Percentiles rank a stretch among this genome's conserved stretches.
Conservation (phyloP, 2,888 invertebrate genomes). For the Cryptus viduatorius region DNA sequence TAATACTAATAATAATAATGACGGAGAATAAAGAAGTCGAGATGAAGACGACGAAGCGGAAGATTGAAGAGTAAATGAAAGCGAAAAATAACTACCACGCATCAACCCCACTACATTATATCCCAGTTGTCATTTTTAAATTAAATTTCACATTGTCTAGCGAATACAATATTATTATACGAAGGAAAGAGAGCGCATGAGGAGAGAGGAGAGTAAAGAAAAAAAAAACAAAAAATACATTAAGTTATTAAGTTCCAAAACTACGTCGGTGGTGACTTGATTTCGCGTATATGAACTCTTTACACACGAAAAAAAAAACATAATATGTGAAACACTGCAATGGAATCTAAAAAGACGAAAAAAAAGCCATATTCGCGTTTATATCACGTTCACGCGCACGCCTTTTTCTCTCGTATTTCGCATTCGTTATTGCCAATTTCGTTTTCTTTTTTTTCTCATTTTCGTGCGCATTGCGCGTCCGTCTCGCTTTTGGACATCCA, state of each 20-base stretch:
- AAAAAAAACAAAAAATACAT: slow-evolving; percentile 72
- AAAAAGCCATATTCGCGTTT: slow-evolving; percentile 64
- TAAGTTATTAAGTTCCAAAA: slow-evolving; percentile 82
- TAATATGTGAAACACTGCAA: slow-evolving; percentile 51
- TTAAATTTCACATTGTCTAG: slow-evolving; percentile 83
- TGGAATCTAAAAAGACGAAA: slow-evolving; percentile 48
- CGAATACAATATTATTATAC: slow-evolving; percentile 82
- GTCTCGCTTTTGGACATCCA: slow-evolving; percentile 44
- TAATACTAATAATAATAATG: slow-evolving; percentile 23
- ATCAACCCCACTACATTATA: slow-evolving; percentile 80
- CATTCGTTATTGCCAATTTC: slow-evolving; percentile 50
- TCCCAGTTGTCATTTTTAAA: slow-evolving; percentile 81
- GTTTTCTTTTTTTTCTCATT: slow-evolving; percentile 38
- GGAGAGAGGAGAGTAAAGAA: slow-evolving; percentile 81
- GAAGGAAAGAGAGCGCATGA: slow-evolving; percentile 80
- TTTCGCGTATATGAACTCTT: slow-evolving; percentile 73
- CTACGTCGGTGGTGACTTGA: slow-evolving; percentile 80
- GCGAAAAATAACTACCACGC: slow-evolving; percentile 69
- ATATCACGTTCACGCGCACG: slow-evolving; percentile 50
- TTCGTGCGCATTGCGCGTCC: slow-evolving; percentile 52
- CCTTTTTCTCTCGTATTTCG: slow-evolving; percentile 69
- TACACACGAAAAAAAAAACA: slow-evolving; percentile 47
- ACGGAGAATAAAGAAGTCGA: slow-evolving; percentile 56
- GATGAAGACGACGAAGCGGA: slow-evolving; percentile 55
- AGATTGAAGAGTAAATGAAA: slow-evolving; percentile 52